Conservation (phyloP, 1,140 invertebrate genomes). For the Triops longicaudatus region DNA sequence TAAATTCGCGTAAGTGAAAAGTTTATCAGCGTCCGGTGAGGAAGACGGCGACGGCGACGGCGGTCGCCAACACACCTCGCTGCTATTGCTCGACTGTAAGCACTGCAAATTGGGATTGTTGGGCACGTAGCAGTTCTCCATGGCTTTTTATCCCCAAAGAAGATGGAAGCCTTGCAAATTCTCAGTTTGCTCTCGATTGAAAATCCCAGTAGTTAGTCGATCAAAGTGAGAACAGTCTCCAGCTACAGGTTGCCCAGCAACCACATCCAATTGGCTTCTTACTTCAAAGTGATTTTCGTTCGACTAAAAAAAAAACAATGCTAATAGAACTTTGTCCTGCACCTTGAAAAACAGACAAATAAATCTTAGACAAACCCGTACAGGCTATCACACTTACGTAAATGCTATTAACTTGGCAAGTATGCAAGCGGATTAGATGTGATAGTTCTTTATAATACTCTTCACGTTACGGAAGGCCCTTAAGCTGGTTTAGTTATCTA, state of each 20-base stretch:
- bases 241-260: not conserved
- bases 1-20: conserved; percentile 4
- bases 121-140: conserved; percentile 30
- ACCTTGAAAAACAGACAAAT: not conserved
- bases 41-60: not conserved
- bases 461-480: too few relatives aligned
- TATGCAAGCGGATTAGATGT: not conserved
- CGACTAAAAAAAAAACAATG: not conserved
- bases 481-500: too few relatives aligned
- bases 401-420: not conserved
- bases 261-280: not conserved
- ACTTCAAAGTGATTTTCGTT: not conserved
- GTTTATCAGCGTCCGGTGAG: conserved; percentile 6
- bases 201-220: not conserved
- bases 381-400: not conserved
- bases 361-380: not conserved
- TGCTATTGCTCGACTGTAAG: not conserved
- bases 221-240: not conserved
- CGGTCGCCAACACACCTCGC: conserved; percentile 2
- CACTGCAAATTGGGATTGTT: conserved; percentile 30
- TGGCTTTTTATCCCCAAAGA: conserved; percentile 22
- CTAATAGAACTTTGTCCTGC: not conserved
- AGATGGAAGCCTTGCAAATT: not conserved
- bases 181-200: not conserved
- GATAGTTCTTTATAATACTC: not conserved